Evolutionary conservation across 2,113 vertebrate genomes (phyloP).

Genomic region (Lanius ludovicianus): DNA sequence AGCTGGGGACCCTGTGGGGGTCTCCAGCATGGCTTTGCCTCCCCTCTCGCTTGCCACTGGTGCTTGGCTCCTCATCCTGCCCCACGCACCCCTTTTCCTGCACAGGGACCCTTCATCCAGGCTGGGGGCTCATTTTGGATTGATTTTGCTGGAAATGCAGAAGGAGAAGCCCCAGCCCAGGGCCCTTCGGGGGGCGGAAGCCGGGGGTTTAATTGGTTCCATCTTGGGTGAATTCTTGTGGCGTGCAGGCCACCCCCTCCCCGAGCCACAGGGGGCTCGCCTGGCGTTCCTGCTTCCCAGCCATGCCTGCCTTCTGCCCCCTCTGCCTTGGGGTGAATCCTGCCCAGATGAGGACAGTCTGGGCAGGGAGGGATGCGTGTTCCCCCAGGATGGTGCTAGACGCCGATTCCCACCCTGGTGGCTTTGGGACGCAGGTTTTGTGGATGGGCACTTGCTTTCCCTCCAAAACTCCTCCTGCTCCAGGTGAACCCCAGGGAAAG

Average conservation of each 20-base stretch:
- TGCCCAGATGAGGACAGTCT: accelerated
- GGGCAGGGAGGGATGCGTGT: background rate
- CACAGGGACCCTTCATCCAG: background rate
- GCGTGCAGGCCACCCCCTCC: background rate
- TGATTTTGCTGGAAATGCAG: background rate
- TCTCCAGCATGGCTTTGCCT: background rate
- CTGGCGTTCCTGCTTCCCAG: background rate
- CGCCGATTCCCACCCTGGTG: background rate
- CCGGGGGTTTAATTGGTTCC: slow-evolving; percentile 58
- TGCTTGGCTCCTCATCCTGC: background rate
- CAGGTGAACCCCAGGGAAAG: background rate
- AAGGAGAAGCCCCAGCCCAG: background rate
- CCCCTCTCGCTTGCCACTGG: background rate
- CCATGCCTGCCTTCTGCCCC: background rate
- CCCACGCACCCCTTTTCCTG: accelerated
- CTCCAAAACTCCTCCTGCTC: background rate
- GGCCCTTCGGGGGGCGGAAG: slow-evolving; percentile 44
- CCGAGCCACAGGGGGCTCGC: background rate
- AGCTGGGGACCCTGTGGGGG: accelerated
- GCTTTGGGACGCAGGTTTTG: background rate
- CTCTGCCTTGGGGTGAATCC: background rate
- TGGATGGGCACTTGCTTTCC: background rate
- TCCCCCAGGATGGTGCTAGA: background rate
- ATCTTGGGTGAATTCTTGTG: slow-evolving; percentile 58
- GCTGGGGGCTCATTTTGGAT: background rate